Evolutionary conservation across 2,888 invertebrate genomes (phyloP), one percentile per base, ranked within the genome.

Genomic region (Lymantria dispar): DNA sequence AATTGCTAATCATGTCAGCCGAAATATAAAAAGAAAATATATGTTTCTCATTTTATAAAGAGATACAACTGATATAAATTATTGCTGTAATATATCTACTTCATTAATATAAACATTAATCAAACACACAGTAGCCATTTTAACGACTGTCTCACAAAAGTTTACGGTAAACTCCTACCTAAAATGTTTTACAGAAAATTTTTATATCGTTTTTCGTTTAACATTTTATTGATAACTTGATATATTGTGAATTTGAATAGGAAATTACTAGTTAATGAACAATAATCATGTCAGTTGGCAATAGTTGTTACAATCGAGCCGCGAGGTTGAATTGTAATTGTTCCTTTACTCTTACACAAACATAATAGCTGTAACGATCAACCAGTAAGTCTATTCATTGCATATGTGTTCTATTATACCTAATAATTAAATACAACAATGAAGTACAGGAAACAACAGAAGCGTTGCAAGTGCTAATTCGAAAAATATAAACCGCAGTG

Each of bases 381-480:
- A 43, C 42, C 50, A 14, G 52, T 47, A 53, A 48, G 40, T 58
- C 51, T 53, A 57, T 68, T 57, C 57, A 68, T 59, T 59, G 60
- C 67, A 72, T 69, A 70, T 67, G 69, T 68, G 69, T 68, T 56
- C 68, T 59, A 61, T 59, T 51, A 56, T 58, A 70, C 59, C 72
- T 71, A 67, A 73, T 79, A 80, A 85, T 86, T 75, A 80, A 59
- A 52, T 64, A 56, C 72, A 79, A 87, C 85, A 86, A 87, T 84
- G 84, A 76, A 68, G 72, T 72, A 78, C 76, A 62, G 68, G 68
- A 69, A 68, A 74, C 74, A 85, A 78, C 84, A 85, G 86, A 87
- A 85, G 74, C 74, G 71, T 77, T 81, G 76, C 77, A 87, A 87
- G 90, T 89, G 91, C 80, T 90, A 91, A 91, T 90, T 90, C 82